Evolutionary conservation across 2,113 vertebrate genomes (phyloP).

Genomic region (Heteronetta atricapilla): DNA sequence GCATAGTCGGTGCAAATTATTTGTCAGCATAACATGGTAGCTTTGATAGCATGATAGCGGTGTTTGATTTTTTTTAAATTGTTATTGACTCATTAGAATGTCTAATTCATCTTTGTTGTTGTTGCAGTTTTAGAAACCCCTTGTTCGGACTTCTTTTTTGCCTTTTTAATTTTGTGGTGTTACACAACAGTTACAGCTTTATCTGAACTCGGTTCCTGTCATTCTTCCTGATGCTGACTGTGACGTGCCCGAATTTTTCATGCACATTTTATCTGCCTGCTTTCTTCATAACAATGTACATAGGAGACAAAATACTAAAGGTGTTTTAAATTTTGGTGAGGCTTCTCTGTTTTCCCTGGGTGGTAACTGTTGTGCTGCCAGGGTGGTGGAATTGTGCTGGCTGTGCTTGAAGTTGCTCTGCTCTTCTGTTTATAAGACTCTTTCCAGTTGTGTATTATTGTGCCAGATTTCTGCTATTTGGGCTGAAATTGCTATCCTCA

Average conservation of each 20-base stretch:
- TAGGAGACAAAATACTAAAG: neutral
- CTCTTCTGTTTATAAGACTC: neutral
- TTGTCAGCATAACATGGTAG: neutral
- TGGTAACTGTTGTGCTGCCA: neutral
- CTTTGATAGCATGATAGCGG: neutral
- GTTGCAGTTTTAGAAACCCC: neutral
- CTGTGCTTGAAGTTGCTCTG: neutral
- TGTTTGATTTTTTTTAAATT: neutral
- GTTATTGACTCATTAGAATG: neutral
- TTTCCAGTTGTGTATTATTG: neutral
- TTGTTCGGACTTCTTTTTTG: neutral
- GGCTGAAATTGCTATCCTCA: neutral
- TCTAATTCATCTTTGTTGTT: neutral
- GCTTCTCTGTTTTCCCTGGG: neutral
- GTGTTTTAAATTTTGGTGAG: neutral
- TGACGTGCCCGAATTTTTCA: neutral
- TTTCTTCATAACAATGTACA: neutral
- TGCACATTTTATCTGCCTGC: neutral
- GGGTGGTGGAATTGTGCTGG: neutral
- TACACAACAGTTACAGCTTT: neutral
- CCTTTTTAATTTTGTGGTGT: neutral
- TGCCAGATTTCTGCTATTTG: neutral
- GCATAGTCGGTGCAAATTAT: neutral
- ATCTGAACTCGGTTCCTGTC: neutral
- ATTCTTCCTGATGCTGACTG: neutral